Evolutionary conservation across 2,113 vertebrate genomes (phyloP), one percentile per base, ranked within the genome.

Genomic region (Cnemophilus loriae): DNA sequence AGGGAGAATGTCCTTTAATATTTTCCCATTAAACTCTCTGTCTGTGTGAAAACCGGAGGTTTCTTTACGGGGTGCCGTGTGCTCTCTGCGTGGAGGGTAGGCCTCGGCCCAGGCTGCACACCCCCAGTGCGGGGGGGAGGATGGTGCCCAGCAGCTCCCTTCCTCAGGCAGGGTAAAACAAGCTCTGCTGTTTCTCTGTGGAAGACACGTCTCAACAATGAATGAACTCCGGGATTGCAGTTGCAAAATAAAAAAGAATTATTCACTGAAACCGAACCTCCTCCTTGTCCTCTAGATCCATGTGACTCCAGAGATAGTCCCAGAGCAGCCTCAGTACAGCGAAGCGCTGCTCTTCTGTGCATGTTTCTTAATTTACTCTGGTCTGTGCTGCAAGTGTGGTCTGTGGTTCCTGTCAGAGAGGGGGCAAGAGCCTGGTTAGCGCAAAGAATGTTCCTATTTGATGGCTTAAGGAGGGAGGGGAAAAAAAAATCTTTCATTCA

Each of bases 311-410:
- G 61, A 83, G 89, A 46, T 70, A 76, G 93, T 86, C 82, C 37
- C 33, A 55, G 79, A 83, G 82, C 86, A 90, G 73, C 47, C 84
- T 6, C 33, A 84, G 59, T 70, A 28, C 69, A 67, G 73, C 6
- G 9, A 89, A 90, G 86, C 84, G 93, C 32, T n/a, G 63, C 87
- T 50, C 57, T 90, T 77, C 57, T 82, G 32, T 77, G 70, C 77
- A 2, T 76, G 89, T 95, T 97, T 97, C 96, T 96, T 97, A 84
- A 96, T 98, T 97, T 95, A 94, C 60, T 95, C 83, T 89, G 89
- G 24, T 78, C 32, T 60, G 61, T 89, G 90, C 86, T 92, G 39
- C 93, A 87, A 88, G 63, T 74, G 76, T 91, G 90, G 92, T 95
- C 87, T 94, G 97, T 57, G 96, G 88, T 95, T 97, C 89, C 67